Percentiles rank a stretch among this genome's conserved stretches.
phyloP scores from a whole-genome alignment of 2,888 invertebrate species.

The Oxyteleia sp. region DNA sequence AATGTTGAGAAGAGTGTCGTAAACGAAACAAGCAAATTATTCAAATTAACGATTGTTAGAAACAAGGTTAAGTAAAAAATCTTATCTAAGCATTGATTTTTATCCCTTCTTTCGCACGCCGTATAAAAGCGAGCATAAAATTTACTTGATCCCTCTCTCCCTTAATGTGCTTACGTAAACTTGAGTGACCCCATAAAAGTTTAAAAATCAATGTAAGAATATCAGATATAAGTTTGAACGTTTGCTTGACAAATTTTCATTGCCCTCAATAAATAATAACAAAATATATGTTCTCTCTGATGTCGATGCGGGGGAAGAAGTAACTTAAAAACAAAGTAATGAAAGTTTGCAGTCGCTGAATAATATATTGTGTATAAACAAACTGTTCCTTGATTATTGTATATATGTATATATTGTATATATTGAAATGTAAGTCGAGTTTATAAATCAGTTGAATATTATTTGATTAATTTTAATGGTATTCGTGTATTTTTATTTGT shows the following conservation, averaged over 20 bases:
- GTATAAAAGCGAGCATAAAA: conserved; percentile 31
- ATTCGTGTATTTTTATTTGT: too few relatives aligned
- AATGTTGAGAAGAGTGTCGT: too few relatives aligned
- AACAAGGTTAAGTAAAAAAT: too few relatives aligned
- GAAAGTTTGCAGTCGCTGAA: background rate
- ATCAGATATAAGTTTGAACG: conserved; percentile 31
- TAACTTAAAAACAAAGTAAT: conserved; percentile 33
- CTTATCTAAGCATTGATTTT: too few relatives aligned
- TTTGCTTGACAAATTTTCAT: conserved; percentile 38
- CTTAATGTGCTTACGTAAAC: conserved; percentile 32
- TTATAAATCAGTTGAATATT: too few relatives aligned
- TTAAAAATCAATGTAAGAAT: conserved; percentile 39
- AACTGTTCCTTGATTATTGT: background rate
- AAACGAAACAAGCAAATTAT: too few relatives aligned
- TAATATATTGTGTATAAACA: background rate
- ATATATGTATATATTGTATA: too few relatives aligned
- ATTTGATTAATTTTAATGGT: too few relatives aligned
- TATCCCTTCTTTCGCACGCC: too few relatives aligned
- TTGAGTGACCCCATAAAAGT: conserved; percentile 40
- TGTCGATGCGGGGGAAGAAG: background rate
- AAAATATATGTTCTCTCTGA: conserved; percentile 10
- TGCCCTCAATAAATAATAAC: conserved; percentile 26
- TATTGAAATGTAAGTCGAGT: too few relatives aligned
- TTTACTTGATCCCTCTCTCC: conserved; percentile 25
- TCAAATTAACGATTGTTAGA: too few relatives aligned